Base-by-base conservation (phyloP, 2,888 invertebrate species). In the Diaphora mendica region DNA sequence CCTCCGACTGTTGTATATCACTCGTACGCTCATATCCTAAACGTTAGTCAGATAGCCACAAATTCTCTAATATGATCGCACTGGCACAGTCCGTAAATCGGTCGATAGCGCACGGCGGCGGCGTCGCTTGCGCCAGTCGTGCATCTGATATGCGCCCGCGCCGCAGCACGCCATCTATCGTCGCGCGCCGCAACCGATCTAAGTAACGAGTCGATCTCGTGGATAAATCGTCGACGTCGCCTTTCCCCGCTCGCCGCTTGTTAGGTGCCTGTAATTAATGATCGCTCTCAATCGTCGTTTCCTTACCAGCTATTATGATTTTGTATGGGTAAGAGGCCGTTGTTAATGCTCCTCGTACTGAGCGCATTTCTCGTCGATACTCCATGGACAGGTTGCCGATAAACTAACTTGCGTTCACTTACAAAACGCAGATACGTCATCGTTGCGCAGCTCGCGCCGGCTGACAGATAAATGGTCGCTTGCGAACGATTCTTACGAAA, bases 221-320 rank as follows among this genome's bases (percentile, higher is more conserved):
- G 93, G 92, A 93, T 93, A 94, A 92, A 93, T 93, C 91, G 91
- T 86, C 86, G 85, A 87, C 89, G 90, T 90, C 91, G 88, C 89
- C 89, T 89, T 90, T 90, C 89, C 88, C 91, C 88, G 88, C 88
- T 88, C 86, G 85, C 86, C 88, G 92, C 92, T 92, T 91, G 94
- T 93, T 94, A 93, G 88, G 86, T 86, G 88, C 90, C 77, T 86
- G 89, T 93, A 93, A 94, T 95, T 94, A 94, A 95, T 93, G 93
- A 88, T 85, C 83, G 87, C 86, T 87, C 89, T 91, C 90, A 85
- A 90, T 90, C 89, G 80, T 80, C 82, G 84, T 84, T 84, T 84
- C 84, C 84, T 89, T 88, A 89, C 89, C 88, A 78, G 87, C 87
- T 89, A 91, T 91, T 92, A 91, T 92, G 92, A 92, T 91, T 90